Evolutionary conservation across 2,797 vertebrate species (phyloP), one percentile per base, ranked within the genome.

Genomic region (Leptatherina wallacei): DNA sequence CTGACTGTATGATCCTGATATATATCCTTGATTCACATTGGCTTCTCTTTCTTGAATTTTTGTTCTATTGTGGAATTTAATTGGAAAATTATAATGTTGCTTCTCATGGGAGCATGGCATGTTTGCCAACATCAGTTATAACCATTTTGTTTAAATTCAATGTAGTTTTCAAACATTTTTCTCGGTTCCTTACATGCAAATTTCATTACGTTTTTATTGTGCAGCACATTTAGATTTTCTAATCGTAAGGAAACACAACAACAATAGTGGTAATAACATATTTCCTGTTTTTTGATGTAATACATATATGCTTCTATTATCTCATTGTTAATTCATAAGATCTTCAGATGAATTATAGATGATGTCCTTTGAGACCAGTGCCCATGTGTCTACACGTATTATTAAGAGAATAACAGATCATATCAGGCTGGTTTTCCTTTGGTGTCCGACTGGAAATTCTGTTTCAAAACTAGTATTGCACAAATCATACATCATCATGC

Each of bases 341-440:
- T 83, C 88, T 84, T 92, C 85, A 90, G 89, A 94, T 95, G 92
- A 95, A 95, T 95, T 91, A 95, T 94, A 84, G 85, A 94, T 93
- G 69, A 32, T 47, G 81, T 94, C 90, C 90, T 92, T 82, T 90
- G 92, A 92, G 93, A 92, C 83, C 55, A 3, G 67, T 86, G 92
- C 88, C 87, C 88, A 89, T 90, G 84, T 87, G 92, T 79, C 85
- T 90, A 81, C 76, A 88, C 84, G 85, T 87, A 83, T 90, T 92
- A 91, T 91, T 86, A 79, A 89, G 89, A 91, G 91, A 93, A 91
- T 88, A 89, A 71, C 72, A 87, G 83, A 92, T 91, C 77, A 78
- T 85, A 92, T 92, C 85, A 56, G 86, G 63, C 71, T 70, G 11
- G 70, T 22, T 83, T 90, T 79, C 66, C 73, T 92, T 82, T 87